phyloP scores from a whole-genome alignment of 2,888 invertebrate species.

The Azorinus chamasolen region DNA sequence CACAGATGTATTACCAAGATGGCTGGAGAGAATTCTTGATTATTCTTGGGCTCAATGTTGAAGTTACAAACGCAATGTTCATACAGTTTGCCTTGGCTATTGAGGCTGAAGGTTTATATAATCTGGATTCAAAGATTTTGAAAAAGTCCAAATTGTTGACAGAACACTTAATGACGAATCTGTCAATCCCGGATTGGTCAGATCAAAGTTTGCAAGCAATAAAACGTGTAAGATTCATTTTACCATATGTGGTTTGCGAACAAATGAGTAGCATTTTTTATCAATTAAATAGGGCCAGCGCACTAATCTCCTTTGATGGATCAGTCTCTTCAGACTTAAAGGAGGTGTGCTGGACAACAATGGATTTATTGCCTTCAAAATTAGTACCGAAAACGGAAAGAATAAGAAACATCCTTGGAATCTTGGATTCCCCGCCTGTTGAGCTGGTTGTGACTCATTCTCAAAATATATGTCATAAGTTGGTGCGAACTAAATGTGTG shows the following conservation, averaged over 20 bases:
- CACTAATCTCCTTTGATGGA: constrained; percentile 30
- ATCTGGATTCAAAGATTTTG: too few species aligned
- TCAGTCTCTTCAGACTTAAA: background rate
- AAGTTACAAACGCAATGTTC: constrained; percentile 25
- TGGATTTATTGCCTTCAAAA: constrained; percentile 9
- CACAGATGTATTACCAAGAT: constrained; percentile 1
- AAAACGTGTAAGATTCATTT: constrained; percentile 31
- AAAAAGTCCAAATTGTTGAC: background rate
- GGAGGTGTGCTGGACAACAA: constrained; percentile 30
- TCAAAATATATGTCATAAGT: constrained; percentile 23
- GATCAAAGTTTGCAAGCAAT: constrained; percentile 18
- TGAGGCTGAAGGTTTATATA: background rate
- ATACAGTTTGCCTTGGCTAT: constrained; percentile 16
- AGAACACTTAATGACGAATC: background rate
- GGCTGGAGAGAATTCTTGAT: constrained; percentile 26
- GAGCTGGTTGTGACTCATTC: constrained; percentile 35
- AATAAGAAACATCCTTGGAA: constrained; percentile 7
- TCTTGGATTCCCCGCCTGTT: constrained; percentile 10
- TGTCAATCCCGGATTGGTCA: background rate
- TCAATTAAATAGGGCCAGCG: constrained; percentile 9
- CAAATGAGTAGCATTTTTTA: background rate
- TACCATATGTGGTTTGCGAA: constrained; percentile 11
- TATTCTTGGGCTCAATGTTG: constrained; percentile 19
- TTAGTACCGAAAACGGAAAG: background rate
- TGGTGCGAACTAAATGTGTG: too few species aligned